Conservation (phyloP, 2,113 vertebrate genomes). For the Gracilinanus agilis region DNA sequence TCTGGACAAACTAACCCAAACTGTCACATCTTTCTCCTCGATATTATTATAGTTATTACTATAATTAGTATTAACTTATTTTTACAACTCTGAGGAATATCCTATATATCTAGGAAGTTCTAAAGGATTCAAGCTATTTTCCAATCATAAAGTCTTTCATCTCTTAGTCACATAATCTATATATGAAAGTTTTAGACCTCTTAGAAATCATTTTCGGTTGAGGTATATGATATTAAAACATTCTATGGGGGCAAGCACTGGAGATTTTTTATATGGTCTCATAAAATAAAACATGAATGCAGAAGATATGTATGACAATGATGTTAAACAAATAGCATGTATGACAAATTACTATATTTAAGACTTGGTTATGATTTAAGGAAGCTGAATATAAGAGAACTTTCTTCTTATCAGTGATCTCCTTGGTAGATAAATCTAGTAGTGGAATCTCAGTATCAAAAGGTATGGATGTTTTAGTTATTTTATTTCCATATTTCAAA, state of each 20-base stretch:
- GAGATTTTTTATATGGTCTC: slow-evolving; percentile 22
- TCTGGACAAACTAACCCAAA: background rate
- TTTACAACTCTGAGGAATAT: background rate
- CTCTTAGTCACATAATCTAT: slow-evolving; percentile 41
- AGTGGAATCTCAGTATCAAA: background rate
- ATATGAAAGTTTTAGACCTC: background rate
- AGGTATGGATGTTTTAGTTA: background rate
- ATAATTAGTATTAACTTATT: background rate
- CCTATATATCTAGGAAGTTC: slow-evolving; percentile 16
- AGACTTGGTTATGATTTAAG: slow-evolving; percentile 61
- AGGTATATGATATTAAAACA: background rate
- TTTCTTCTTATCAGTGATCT: background rate
- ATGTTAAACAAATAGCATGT: background rate
- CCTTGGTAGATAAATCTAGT: background rate
- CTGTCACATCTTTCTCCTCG: background rate
- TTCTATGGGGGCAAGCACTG: background rate
- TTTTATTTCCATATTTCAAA: background rate
- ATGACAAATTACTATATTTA: slow-evolving; percentile 57
- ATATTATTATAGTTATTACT: background rate
- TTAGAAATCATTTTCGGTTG: slow-evolving; percentile 45
- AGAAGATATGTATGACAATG: background rate
- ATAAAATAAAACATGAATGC: background rate
- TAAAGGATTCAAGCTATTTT: slow-evolving; percentile 41
- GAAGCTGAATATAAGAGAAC: background rate
- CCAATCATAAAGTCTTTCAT: slow-evolving; percentile 35